Conservation (phyloP, 2,113 vertebrate genomes). For the Budorcas taxicolor region DNA sequence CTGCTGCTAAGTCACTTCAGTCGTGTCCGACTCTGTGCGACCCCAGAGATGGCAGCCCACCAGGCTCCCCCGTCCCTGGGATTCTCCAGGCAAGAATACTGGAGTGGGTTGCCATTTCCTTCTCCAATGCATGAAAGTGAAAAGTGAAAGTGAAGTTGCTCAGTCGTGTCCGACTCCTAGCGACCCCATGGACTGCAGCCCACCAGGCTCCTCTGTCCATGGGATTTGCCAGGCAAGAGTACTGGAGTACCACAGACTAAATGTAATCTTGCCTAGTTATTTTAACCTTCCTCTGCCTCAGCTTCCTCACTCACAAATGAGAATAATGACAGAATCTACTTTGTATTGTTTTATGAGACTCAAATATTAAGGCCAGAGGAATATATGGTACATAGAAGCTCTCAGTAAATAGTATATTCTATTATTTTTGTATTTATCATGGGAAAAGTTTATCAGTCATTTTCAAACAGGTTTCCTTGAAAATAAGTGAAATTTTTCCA, state of each 20-base stretch:
- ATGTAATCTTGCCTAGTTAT: neutral
- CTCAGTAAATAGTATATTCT: neutral
- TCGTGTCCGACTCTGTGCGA: no score
- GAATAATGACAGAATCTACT: neutral
- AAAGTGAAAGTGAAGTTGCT: no score
- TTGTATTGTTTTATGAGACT: neutral
- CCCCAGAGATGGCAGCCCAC: no score
- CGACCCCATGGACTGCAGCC: no score
- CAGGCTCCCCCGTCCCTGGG: no score
- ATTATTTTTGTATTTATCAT: neutral
- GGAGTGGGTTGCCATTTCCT: no score
- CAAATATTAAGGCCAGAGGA: neutral
- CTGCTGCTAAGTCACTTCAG: no score
- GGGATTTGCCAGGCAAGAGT: no score
- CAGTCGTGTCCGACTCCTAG: no score
- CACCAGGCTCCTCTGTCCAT: no score
- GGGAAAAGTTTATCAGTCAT: neutral
- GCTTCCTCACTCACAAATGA: neutral
- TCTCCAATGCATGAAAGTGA: no score
- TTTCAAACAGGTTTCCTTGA: neutral
- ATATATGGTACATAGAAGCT: fast-evolving
- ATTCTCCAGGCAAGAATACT: no score
- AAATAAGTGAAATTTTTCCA: neutral
- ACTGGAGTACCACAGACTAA: neutral
- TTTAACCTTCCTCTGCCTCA: neutral